These are phyloP conservation scores for Sebastes diploproa DNA, from an alignment of 2,797 vertebrate species.

Conservation along the genomic window DNA sequence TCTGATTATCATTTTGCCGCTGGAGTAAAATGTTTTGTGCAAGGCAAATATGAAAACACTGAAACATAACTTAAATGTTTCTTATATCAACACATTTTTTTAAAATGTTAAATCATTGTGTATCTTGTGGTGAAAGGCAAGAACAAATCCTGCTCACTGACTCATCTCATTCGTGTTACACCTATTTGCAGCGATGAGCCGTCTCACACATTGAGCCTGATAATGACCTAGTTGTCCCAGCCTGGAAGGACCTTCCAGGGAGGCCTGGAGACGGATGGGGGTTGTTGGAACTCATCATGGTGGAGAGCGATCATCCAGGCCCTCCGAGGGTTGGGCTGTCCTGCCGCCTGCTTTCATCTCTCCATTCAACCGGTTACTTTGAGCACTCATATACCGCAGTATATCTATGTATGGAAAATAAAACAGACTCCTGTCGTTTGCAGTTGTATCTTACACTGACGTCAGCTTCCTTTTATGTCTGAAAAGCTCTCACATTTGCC, in stretches of 20 bases:
- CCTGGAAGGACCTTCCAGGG: slow-evolving; percentile 36
- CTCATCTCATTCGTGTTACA: slow-evolving; percentile 21
- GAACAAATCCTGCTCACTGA: neutral
- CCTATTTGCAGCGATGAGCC: slow-evolving; percentile 17
- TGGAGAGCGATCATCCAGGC: slow-evolving; percentile 37
- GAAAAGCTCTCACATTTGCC: slow-evolving; percentile 16
- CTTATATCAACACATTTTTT: too few species aligned
- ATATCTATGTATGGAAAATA: neutral
- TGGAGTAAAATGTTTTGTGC: neutral
- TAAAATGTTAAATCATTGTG: neutral
- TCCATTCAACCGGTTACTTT: neutral
- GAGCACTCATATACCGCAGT: neutral
- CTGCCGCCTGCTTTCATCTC: slow-evolving; percentile 35
- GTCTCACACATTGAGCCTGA: slow-evolving; percentile 35
- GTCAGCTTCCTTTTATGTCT: neutral
- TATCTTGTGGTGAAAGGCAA: neutral
- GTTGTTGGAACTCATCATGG: slow-evolving; percentile 52
- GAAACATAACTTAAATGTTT: neutral
- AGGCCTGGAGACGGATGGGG: slow-evolving; percentile 41
- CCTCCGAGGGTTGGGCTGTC: slow-evolving; percentile 11
- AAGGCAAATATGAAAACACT: neutral
- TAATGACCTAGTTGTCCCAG: slow-evolving; percentile 43
- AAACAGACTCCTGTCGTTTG: neutral
- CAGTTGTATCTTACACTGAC: neutral
- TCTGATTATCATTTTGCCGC: slow-evolving; percentile 6